Evolutionary conservation across 2,113 vertebrate genomes (phyloP).

Genomic region (Dunckerocampus dactyliophorus): DNA sequence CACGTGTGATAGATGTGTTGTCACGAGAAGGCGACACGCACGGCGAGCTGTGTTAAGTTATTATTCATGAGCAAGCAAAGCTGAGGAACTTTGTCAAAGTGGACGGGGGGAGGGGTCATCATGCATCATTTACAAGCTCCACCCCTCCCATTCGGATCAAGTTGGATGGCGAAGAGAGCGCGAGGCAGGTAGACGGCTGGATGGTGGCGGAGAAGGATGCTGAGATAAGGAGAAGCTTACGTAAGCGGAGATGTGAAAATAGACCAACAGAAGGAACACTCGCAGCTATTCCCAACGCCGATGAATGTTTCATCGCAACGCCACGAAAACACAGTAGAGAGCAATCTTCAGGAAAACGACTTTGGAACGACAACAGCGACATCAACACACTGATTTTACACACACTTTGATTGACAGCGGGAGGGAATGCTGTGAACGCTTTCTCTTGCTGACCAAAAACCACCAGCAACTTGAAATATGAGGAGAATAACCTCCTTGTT

Average conservation of each 20-base stretch:
- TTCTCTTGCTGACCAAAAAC: no score
- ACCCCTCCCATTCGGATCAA: constrained; percentile 6
- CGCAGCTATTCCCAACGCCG: constrained; percentile 64
- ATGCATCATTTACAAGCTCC: constrained; percentile 54
- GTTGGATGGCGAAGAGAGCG: constrained; percentile 11
- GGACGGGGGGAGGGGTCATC: constrained; percentile 11
- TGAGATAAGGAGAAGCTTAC: constrained; percentile 58
- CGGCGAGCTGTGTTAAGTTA: constrained; percentile 26
- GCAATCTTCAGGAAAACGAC: no score
- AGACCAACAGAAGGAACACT: constrained; percentile 73
- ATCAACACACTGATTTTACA: no score
- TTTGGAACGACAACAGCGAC: no score
- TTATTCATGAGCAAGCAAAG: constrained; percentile 50
- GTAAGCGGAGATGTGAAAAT: constrained; percentile 74
- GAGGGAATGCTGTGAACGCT: no score
- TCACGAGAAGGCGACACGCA: constrained; percentile 25
- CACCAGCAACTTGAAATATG: no score
- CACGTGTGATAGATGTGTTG: constrained; percentile 29
- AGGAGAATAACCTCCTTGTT: no score
- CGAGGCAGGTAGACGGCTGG: constrained; percentile 4
- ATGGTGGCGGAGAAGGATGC: constrained; percentile 29
- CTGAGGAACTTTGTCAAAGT: constrained; percentile 42
- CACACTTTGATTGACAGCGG: no score
- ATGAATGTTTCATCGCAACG: constrained; percentile 74
- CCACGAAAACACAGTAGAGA: constrained; percentile 22